Conservation (phyloP, 1,140 invertebrate genomes). For the Drosophila ogumai region DNA sequence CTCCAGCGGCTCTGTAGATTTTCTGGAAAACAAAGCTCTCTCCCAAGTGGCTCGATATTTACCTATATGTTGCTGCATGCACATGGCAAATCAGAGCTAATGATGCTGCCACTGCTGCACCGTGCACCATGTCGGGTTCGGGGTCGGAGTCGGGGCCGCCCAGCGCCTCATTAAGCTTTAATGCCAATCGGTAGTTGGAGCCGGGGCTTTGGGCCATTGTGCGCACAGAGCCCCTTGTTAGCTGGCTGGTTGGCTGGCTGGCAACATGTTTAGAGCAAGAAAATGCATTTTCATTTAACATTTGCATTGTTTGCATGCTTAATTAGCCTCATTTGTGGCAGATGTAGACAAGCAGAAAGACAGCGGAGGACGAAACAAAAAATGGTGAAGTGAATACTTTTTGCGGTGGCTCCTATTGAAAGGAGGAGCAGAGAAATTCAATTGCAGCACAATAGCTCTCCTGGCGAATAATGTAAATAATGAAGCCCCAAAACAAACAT, state of each 20-base stretch:
- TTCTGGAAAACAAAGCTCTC: slow-evolving; percentile 12
- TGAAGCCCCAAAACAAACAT: slow-evolving; percentile 11
- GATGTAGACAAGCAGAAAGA: slow-evolving; percentile 12
- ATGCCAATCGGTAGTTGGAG: slow-evolving; percentile 53
- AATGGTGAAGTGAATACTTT: slow-evolving; percentile 9
- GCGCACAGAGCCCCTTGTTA: slow-evolving; percentile 1
- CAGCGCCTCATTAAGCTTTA: slow-evolving; percentile 64
- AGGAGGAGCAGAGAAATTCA: not conserved
- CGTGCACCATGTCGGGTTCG: slow-evolving; percentile 7
- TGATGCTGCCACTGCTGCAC: slow-evolving; percentile 40
- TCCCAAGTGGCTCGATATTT: slow-evolving; percentile 12
- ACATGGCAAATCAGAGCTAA: slow-evolving; percentile 54
- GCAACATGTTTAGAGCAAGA: slow-evolving; percentile 44
- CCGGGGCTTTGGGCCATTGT: slow-evolving; percentile 18
- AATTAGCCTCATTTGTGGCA: slow-evolving; percentile 58
- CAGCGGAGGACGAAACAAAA: slow-evolving; percentile 4
- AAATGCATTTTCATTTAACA: slow-evolving; percentile 48
- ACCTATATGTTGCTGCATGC: slow-evolving; percentile 13
- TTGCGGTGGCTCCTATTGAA: not conserved
- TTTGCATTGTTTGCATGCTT: slow-evolving; percentile 59
- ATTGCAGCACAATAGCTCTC: slow-evolving; percentile 1
- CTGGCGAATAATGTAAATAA: slow-evolving; percentile 1
- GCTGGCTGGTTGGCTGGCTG: slow-evolving; percentile 11
- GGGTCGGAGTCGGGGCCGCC: slow-evolving; percentile 15
- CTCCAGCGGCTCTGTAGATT: not conserved